These are phyloP conservation scores for Puma concolor DNA, from an alignment of 2,113 vertebrate genomes.

Conservation along the genomic window DNA sequence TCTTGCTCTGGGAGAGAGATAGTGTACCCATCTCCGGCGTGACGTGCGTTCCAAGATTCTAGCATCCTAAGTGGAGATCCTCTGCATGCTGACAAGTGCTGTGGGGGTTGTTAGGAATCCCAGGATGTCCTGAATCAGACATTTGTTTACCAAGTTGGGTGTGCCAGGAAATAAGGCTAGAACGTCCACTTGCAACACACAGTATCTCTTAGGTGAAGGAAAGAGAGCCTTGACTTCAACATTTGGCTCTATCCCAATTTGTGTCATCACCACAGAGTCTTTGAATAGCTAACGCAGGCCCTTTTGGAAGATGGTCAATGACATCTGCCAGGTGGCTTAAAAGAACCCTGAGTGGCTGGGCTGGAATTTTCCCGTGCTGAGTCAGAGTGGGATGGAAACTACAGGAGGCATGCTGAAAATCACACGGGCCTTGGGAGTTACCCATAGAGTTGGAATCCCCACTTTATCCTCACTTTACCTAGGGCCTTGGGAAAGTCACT, in stretches of 20 bases:
- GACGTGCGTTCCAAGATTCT: neutral
- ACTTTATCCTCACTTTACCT: rapidly evolving
- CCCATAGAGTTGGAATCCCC: neutral
- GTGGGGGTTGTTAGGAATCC: neutral
- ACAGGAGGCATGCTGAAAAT: too few species aligned
- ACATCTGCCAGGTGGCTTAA: neutral
- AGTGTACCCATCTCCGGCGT: rapidly evolving
- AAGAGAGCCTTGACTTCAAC: neutral
- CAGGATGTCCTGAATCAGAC: neutral
- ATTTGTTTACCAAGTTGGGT: neutral
- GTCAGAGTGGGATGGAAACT: neutral
- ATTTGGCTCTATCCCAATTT: too few species aligned
- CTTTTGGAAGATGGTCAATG: neutral
- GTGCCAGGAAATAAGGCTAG: rapidly evolving
- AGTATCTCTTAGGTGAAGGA: neutral
- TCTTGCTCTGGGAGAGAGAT: rapidly evolving
- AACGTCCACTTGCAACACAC: rapidly evolving
- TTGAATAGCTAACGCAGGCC: neutral
- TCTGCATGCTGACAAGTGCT: neutral
- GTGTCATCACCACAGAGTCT: neutral
- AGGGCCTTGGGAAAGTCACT: neutral
- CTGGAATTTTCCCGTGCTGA: neutral
- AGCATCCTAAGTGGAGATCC: too few species aligned
- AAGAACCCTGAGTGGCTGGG: neutral
- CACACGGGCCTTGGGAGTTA: neutral